Evolutionary conservation across 1,140 invertebrate genomes (phyloP).

Genomic region (Druon quercuslanigerum): DNA sequence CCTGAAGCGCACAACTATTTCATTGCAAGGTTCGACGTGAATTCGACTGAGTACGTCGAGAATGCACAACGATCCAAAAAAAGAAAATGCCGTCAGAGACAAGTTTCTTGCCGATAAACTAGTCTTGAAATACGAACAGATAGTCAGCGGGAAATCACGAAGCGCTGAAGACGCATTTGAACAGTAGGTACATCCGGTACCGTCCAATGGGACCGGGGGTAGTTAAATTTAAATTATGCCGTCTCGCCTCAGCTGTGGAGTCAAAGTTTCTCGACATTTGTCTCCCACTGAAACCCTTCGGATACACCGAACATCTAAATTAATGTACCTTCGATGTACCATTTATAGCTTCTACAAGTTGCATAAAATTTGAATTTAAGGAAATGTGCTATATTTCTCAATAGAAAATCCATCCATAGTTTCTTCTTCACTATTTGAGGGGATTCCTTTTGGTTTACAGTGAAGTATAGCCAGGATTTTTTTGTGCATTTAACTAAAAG

Average conservation of each 20-base stretch:
- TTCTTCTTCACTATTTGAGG: too few relatives aligned
- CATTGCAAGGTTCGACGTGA: too few relatives aligned
- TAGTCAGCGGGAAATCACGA: not conserved
- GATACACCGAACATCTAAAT: not conserved
- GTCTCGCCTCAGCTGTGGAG: not conserved
- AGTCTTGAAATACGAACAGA: not conserved
- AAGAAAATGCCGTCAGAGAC: not conserved
- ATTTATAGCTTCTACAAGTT: too few relatives aligned
- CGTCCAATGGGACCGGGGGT: not conserved
- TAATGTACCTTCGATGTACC: not conserved
- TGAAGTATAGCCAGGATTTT: too few relatives aligned
- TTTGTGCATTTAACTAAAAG: too few relatives aligned
- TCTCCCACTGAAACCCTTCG: not conserved
- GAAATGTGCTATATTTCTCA: too few relatives aligned
- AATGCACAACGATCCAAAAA: not conserved
- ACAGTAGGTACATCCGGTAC: constrained; percentile 1
- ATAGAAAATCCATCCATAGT: too few relatives aligned
- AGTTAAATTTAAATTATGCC: constrained; percentile 28
- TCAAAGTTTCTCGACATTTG: not conserved
- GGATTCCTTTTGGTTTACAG: too few relatives aligned
- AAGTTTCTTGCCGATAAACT: constrained; percentile 21
- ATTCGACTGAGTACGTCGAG: not conserved
- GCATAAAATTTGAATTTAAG: too few relatives aligned
- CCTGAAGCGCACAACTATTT: too few relatives aligned
- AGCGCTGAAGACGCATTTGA: constrained; percentile 24